Conservation (phyloP, 2,888 invertebrate species). For the Pollenia griseotomentosa region DNA sequence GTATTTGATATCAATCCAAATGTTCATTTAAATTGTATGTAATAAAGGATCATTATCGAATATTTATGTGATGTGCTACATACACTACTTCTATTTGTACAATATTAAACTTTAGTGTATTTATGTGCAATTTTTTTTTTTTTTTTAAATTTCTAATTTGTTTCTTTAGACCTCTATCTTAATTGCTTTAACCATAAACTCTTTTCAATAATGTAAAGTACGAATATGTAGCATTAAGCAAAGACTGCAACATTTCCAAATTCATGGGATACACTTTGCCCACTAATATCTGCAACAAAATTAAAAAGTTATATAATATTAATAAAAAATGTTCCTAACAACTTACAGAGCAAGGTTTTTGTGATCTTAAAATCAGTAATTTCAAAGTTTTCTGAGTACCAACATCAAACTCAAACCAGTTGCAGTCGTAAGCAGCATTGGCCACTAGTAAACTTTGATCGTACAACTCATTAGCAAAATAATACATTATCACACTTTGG, state of each 20-base stretch:
- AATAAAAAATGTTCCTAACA: neutral
- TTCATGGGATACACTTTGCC: slow-evolving; percentile 81
- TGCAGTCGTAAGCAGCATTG: slow-evolving; percentile 78
- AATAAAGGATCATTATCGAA: too few relatives aligned
- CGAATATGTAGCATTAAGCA: slow-evolving; percentile 80
- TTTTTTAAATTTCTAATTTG: too few relatives aligned
- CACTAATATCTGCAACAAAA: slow-evolving; percentile 76
- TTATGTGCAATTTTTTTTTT: too few relatives aligned
- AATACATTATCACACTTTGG: slow-evolving; percentile 79
- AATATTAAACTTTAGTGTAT: too few relatives aligned
- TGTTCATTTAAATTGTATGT: too few relatives aligned
- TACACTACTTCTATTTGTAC: too few relatives aligned
- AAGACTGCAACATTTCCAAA: slow-evolving; percentile 79
- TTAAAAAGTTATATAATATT: slow-evolving; percentile 22
- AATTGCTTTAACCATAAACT: slow-evolving; percentile 77
- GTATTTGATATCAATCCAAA: too few relatives aligned
- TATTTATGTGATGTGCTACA: too few relatives aligned
- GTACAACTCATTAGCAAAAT: slow-evolving; percentile 79
- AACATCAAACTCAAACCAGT: slow-evolving; percentile 79
- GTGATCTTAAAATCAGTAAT: slow-evolving; percentile 79
- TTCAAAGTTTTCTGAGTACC: slow-evolving; percentile 77
- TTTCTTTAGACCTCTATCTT: too few relatives aligned
- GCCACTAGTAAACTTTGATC: slow-evolving; percentile 78
- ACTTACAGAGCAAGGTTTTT: slow-evolving; percentile 78
- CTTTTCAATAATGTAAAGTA: slow-evolving; percentile 79